A percentile compares a stretch with the other conserved stretches of the same genome.
Conservation (phyloP, 1,140 invertebrate species). For the Globodera rostochiensis region DNA sequence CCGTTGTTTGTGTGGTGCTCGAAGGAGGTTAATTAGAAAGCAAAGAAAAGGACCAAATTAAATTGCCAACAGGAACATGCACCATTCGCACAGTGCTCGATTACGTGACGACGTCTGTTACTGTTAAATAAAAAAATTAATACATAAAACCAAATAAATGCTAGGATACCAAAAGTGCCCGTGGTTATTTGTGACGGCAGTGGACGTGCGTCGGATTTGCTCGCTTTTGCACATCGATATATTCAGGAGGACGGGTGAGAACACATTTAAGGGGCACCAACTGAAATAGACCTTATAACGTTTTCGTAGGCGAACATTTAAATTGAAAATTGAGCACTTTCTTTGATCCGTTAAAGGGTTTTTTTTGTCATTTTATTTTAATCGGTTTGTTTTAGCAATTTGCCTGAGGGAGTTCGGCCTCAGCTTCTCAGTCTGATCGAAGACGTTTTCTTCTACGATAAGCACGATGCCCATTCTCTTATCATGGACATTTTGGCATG, state of each 20-base stretch:
- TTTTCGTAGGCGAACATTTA: no score
- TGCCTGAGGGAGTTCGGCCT: slow-evolving; percentile 33
- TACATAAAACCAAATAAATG: slow-evolving; percentile 15
- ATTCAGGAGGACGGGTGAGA: slow-evolving; percentile 58
- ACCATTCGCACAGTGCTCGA: slow-evolving; percentile 94
- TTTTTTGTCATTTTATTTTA: neutral
- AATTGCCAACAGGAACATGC: slow-evolving; percentile 73
- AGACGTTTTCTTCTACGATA: slow-evolving; percentile 32
- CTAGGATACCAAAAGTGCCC: slow-evolving; percentile 78
- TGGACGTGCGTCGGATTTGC: slow-evolving; percentile 80
- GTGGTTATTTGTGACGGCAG: slow-evolving; percentile 96
- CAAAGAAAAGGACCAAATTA: no score
- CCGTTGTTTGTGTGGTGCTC: slow-evolving; percentile 91
- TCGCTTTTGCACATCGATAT: slow-evolving; percentile 89
- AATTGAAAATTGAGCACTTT: no score
- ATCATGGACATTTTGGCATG: slow-evolving; percentile 38
- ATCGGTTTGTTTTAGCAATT: slow-evolving; percentile 20
- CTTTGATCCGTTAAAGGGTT: no score
- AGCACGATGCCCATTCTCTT: slow-evolving; percentile 30
- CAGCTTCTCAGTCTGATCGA: slow-evolving; percentile 37
- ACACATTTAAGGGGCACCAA: neutral
- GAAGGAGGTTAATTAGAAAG: slow-evolving; percentile 74
- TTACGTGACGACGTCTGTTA: slow-evolving; percentile 77
- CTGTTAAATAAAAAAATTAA: neutral
- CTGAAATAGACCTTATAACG: no score